phyloP scores from a whole-genome alignment of 64 coral and sea anemone species.

The Montipora foliosa region DNA sequence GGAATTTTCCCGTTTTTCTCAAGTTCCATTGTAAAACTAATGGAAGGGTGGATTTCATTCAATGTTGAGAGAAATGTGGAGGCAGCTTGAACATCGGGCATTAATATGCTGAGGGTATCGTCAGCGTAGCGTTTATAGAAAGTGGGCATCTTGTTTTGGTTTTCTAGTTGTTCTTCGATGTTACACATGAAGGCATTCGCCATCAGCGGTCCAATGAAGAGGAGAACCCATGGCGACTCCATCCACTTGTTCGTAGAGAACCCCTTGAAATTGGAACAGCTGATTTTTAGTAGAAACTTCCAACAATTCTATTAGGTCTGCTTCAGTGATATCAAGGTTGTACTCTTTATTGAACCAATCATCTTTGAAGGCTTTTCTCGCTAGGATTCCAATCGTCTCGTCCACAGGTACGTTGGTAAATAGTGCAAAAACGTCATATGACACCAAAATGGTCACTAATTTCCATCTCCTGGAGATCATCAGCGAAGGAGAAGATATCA shows the following conservation, averaged over 20 bases:
- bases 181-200: conserved; percentile 35
- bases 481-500: too few species aligned
- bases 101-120: not conserved
- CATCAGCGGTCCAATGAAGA: conserved; percentile 8
- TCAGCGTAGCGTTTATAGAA: conserved; percentile 52
- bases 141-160: not conserved
- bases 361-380: too few species aligned
- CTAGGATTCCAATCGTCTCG: too few species aligned
- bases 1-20: not conserved
- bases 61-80: not conserved
- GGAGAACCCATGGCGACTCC: conserved; percentile 33
- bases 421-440: too few species aligned
- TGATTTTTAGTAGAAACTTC: conserved; percentile 35
- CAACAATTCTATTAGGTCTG: not conserved
- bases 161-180: not conserved
- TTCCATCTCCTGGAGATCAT: too few species aligned
- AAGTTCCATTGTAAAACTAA: conserved; percentile 36
- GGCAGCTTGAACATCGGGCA: not conserved
- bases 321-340: not conserved
- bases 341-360: too few species aligned
- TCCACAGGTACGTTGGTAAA: too few species aligned
- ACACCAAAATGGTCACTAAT: too few species aligned
- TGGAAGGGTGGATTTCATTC: conserved; percentile 20
- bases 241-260: conserved; percentile 21
- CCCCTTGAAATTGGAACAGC: conserved; percentile 35